Evolutionary conservation across 2,888 invertebrate genomes (phyloP).

Genomic region (Pilophorus perplexus): DNA sequence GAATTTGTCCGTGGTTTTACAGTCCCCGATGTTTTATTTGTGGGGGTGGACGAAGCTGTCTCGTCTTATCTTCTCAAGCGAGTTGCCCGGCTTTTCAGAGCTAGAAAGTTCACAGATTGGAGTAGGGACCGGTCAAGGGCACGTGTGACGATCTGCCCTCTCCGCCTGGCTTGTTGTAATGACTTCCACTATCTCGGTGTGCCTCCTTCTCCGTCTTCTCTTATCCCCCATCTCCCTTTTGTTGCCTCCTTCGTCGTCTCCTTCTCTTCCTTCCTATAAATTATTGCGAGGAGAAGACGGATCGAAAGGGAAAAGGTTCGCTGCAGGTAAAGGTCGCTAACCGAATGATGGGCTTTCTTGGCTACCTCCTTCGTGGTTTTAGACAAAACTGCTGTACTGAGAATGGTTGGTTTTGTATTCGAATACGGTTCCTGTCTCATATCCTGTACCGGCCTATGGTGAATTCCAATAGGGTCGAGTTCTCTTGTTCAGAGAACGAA

Average conservation of each 20-base stretch:
- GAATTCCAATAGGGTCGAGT: too few species aligned
- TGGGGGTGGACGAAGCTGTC: too few species aligned
- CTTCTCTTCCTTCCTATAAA: neutral
- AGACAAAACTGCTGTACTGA: too few species aligned
- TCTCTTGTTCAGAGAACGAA: too few species aligned
- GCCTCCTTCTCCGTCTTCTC: neutral
- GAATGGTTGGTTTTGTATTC: too few species aligned
- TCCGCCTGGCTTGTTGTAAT: neutral
- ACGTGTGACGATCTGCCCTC: slow-evolving; percentile 6
- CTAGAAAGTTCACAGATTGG: slow-evolving; percentile 15
- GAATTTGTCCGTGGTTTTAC: too few species aligned
- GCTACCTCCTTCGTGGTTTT: too few species aligned
- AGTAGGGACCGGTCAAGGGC: slow-evolving; percentile 22
- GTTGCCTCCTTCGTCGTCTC: neutral
- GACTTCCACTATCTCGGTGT: neutral
- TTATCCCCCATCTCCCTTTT: neutral
- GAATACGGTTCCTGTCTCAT: too few species aligned
- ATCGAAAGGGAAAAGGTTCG: slow-evolving; percentile 1
- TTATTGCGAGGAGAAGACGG: slow-evolving; percentile 6
- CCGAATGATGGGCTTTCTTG: slow-evolving; percentile 11
- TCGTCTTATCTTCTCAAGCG: too few species aligned
- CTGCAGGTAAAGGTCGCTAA: slow-evolving; percentile 13
- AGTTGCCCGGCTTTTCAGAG: too few species aligned
- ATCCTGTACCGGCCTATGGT: too few species aligned
- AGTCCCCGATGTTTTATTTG: too few species aligned